Evolutionary conservation across 2,797 vertebrate genomes (phyloP), one percentile per base, ranked within the genome.

Genomic region (Distichodus sexfasciatus): DNA sequence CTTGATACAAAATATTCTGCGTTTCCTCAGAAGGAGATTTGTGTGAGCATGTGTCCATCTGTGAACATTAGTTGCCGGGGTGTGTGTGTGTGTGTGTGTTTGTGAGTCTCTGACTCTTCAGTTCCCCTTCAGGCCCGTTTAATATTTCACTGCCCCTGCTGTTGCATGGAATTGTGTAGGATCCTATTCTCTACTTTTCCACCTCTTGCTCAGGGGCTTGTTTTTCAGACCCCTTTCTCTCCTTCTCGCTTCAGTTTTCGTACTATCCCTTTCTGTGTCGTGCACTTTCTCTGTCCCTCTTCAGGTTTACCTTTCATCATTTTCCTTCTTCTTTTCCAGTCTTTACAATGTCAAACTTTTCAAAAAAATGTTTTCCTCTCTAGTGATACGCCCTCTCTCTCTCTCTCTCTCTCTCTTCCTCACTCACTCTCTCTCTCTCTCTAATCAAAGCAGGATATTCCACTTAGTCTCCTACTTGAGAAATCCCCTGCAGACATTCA

Each of bases 401-500:
- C 64, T 41, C 29, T 38, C 47, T 61, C 9, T 31, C 41, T 48
- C 31, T 47, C 36, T 41, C 53, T 36, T 41, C 21, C 69, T 48
- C 15, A 35, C 55, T 46, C 43, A 19, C 36, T 35, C 26, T 63
- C 53, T 38, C 48, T 40, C 47, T 40, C 21, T 68, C 38, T 23
- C 82, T 89, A 88, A 91, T 91, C 87, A 90, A 84, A 86, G 84
- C 69, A 54, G 72, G 83, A 62, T 79, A 81, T 79, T 63, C 51
- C 80, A 81, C 83, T 78, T 80, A 86, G 87, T 88, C 89, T 90
- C 86, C 72, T 83, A 83, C 86, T 89, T 80, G 79, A 83, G 81
- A 84, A 85, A 86, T 79, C 86, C 86, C 89, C 87, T 76, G 71
- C 83, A 88, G 86, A 88, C 82, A 83, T 89, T 86, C 66, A 76